Conservation (phyloP, 1,140 invertebrate species). For the Orchestia grillus region DNA sequence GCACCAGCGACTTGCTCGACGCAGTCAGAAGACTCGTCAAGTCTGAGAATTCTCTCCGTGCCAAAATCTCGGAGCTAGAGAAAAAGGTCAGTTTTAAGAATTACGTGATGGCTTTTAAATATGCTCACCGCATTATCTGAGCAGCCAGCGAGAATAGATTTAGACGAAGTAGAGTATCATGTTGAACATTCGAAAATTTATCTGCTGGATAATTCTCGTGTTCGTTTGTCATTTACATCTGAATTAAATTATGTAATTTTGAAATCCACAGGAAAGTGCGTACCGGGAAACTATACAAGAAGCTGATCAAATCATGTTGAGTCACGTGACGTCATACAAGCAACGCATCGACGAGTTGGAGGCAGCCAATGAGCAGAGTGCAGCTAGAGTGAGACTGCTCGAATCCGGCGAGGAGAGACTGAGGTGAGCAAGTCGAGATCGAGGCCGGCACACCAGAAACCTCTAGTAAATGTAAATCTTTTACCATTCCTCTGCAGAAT, state of each 20-base stretch:
- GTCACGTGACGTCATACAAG: slow-evolving; percentile 79
- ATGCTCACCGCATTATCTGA: background rate
- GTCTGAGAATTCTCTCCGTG: slow-evolving; percentile 69
- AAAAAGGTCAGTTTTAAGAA: slow-evolving; percentile 70
- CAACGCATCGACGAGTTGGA: slow-evolving; percentile 71
- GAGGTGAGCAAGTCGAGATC: background rate
- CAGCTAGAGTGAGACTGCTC: slow-evolving; percentile 67
- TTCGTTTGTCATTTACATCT: too few species aligned
- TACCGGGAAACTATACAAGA: slow-evolving; percentile 82
- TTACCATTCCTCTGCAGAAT: too few species aligned
- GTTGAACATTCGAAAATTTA: too few species aligned
- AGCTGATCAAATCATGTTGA: slow-evolving; percentile 81
- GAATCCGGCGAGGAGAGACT: slow-evolving; percentile 69
- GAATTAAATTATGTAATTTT: too few species aligned
- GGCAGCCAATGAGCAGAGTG: slow-evolving; percentile 65
- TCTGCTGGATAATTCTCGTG: background rate
- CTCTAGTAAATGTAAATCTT: too few species aligned
- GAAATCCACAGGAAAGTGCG: slow-evolving; percentile 73
- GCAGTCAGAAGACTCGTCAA: slow-evolving; percentile 63
- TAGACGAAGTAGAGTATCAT: too few species aligned
- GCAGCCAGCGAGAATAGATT: background rate
- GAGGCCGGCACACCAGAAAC: too few species aligned
- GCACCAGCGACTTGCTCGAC: slow-evolving; percentile 20
- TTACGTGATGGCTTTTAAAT: background rate
- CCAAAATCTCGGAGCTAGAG: slow-evolving; percentile 77